Base-by-base conservation (phyloP, 2,113 vertebrate species). In the Paracanthobrama guichenoti region DNA sequence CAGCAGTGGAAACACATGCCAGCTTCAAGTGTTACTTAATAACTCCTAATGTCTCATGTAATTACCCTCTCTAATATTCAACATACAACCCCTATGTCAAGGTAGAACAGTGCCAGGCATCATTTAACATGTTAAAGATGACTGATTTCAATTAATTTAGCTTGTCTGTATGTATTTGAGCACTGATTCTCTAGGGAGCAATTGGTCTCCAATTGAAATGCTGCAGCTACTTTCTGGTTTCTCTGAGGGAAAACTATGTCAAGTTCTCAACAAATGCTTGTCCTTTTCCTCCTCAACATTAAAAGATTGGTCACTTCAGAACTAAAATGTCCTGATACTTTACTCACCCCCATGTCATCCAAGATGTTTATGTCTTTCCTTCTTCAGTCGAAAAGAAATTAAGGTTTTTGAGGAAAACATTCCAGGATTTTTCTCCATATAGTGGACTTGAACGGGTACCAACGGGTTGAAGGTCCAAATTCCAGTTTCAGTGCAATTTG, bases 121-220 rank as follows among this genome's bases (percentile, higher is more conserved):
- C 60, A 59, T 77, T 78, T 73, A 80, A 74, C 73, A 72, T 26
- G 4, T 67, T 69, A 55, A 71, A 78, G 59, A 42, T 42, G 46
- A 67, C 39, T 83, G 64, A 57, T 74, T 67, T 44, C 24, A 18
- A 55, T 31, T 35, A 3, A 57, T 85, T 57, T 28, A 85, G 87
- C 46, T 48, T 48, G 46, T 48, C 46, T 48, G 46, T 48, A 48
- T 55, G 53, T 8, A 85, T 86, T 66, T 35, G 48, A 75, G 72
- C 69, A 86, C 89, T 59, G 69, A 87, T 84, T 88, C 87, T 88
- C 44, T 83, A 88, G 85, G 83, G 90, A 90, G 88, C 88, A 86
- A 87, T 82, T 87, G 84, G 89, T 88, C 87, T 92, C 91, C 90
- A 90, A 85, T 90, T 89, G 87, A 92, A 92, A 91, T 89, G 88